phyloP scores from a whole-genome alignment of 2,888 invertebrate genomes.

The Rhamphomyia laevipes region DNA sequence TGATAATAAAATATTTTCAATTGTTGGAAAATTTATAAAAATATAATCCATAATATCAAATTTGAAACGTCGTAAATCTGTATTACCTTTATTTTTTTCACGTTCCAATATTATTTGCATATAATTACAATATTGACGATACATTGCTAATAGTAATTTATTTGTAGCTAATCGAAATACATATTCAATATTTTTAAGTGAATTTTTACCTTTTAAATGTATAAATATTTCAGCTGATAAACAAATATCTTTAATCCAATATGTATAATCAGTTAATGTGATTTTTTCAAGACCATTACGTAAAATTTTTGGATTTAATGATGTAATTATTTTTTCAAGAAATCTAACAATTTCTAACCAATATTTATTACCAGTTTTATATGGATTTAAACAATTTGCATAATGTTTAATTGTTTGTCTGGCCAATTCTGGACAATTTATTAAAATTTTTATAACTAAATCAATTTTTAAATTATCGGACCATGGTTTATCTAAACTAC shows the following conservation, averaged over 20 bases:
- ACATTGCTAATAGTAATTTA: slow-evolving; percentile 35
- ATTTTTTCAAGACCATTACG: slow-evolving; percentile 26
- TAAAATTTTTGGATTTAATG: slow-evolving; percentile 25
- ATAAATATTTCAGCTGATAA: slow-evolving; percentile 28
- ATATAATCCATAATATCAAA: slow-evolving; percentile 36
- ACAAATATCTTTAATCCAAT: slow-evolving; percentile 32
- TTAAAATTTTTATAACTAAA: slow-evolving; percentile 49
- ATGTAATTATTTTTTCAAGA: slow-evolving; percentile 23
- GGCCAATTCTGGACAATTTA: slow-evolving; percentile 60
- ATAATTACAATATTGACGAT: slow-evolving; percentile 35
- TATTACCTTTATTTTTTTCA: slow-evolving; percentile 27
- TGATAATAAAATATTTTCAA: slow-evolving; percentile 29
- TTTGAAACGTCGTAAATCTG: slow-evolving; percentile 30
- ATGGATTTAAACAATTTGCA: slow-evolving; percentile 49
- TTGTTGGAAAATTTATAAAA: slow-evolving; percentile 30
- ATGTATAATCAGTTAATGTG: slow-evolving; percentile 28
- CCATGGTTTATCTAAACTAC: slow-evolving; percentile 57
- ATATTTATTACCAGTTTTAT: slow-evolving; percentile 13
- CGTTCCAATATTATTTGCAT: slow-evolving; percentile 24
- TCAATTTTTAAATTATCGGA: slow-evolving; percentile 51
- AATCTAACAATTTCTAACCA: slow-evolving; percentile 22
- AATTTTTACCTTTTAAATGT: slow-evolving; percentile 19
- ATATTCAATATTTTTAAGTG: slow-evolving; percentile 18
- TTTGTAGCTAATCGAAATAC: slow-evolving; percentile 30
- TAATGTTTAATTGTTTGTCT: slow-evolving; percentile 48